Evolutionary conservation across 2,888 invertebrate species (phyloP), one percentile per base, ranked within the genome.

Genomic region (Nomada flava): DNA sequence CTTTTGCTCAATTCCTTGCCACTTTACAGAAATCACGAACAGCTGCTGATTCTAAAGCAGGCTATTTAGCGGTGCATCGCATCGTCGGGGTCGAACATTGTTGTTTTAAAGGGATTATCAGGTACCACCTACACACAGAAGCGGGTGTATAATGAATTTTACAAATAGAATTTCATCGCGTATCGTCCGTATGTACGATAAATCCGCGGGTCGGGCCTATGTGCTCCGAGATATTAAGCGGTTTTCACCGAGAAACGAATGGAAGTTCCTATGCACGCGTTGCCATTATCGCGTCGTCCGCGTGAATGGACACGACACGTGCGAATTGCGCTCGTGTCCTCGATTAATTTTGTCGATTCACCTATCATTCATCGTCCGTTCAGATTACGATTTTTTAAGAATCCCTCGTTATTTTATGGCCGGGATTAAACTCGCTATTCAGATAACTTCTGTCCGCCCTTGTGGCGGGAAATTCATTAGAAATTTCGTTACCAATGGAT

Each of bases 151-250:
- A 76, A 70, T 70, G 75, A 76, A 83, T 76, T 84, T 79, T 74
- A 84, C 83, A 83, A 79, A 84, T 76, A 76, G 83, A 83, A 83
- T 83, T 70, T 79, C 67, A 64, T 44, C 73, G 73, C 47, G 79
- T 42, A 52, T 71, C 72, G 65, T 57, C 18, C 53, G 59, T 57
- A 44, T 60, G 78, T 59, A 26, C 50, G 60, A 76, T 79, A 79
- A 83, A 82, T 79, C 78, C 76, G 36, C 18, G 50, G 52, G 47
- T 9, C 11, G 52, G 73, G 70, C 44, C 63, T 76, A 73, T 79
- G 72, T 71, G 68, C 72, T 55, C 13, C 72, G 78, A 60, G 67
- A 73, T 79, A 84, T 84, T 79, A 79, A 79, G 73, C 83, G 79
- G 70, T 76, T 79, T 79, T 76, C 76, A 76, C 36, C 59, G 60